phyloP scores from a whole-genome alignment of 1,140 invertebrate species.

The Halotydeus destructor region DNA sequence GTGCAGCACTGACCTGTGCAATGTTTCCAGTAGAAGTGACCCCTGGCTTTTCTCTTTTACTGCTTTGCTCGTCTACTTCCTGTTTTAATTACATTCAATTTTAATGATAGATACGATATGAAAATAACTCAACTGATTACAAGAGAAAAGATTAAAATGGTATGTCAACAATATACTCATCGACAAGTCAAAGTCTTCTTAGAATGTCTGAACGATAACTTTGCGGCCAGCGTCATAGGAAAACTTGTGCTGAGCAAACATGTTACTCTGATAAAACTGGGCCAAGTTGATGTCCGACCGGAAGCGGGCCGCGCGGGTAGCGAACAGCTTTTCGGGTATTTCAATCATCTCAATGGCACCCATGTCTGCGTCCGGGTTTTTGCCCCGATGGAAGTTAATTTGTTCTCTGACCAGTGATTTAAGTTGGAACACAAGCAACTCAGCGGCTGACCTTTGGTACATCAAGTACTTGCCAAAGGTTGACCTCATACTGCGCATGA shows the following conservation, averaged over 20 bases:
- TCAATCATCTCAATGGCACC: conserved; percentile 36
- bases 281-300: conserved; percentile 79
- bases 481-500: conserved; percentile 86
- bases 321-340: conserved; percentile 72
- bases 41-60: no score
- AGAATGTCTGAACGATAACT: conserved; percentile 58
- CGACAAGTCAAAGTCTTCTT: conserved; percentile 4
- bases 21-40: no score
- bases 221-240: conserved; percentile 59
- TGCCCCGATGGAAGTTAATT: conserved; percentile 57
- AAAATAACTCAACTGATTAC: no score
- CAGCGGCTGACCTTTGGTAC: conserved; percentile 87
- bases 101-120: no score
- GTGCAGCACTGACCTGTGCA: no score
- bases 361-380: conserved; percentile 45
- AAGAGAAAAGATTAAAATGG: no score
- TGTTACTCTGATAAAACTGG: conserved; percentile 72
- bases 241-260: conserved; percentile 79
- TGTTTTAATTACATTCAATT: no score
- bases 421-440: conserved; percentile 82
- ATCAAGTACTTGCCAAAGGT: conserved; percentile 79
- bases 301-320: conserved; percentile 71
- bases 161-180: no score
- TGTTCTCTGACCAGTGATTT: conserved; percentile 82
- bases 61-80: no score